A percentile compares a stretch with the other conserved stretches of the same genome.
phyloP scores from a whole-genome alignment of 2,797 vertebrate genomes.

The Alauda arvensis region DNA sequence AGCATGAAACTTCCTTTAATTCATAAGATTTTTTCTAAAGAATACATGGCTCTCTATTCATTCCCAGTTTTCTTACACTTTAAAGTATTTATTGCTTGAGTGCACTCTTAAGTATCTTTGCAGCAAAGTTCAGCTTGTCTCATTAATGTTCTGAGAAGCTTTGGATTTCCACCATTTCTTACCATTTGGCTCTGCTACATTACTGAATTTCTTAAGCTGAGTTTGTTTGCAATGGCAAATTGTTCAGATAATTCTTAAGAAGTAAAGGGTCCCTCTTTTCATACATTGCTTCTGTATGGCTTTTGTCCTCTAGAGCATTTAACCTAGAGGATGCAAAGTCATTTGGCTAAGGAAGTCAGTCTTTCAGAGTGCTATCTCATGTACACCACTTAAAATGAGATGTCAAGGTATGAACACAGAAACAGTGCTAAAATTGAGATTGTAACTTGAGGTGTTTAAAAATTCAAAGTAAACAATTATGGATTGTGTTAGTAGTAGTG shows the following conservation, averaged over 20 bases:
- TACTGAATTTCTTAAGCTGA: not conserved
- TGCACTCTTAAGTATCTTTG: not conserved
- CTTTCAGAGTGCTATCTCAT: not conserved
- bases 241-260: not conserved
- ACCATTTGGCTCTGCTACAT: accelerated
- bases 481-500: not conserved
- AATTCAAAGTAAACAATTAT: not conserved
- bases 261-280: not conserved
- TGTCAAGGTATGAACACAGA: not conserved
- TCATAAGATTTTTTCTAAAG: not conserved
- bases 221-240: not conserved
- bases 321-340: not conserved
- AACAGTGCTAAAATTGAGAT: not conserved
- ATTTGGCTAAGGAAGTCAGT: not conserved
- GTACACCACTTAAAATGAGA: not conserved
- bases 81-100: not conserved
- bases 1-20: not conserved
- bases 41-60: not conserved
- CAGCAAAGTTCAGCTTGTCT: not conserved
- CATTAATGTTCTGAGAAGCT: not conserved
- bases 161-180: not conserved
- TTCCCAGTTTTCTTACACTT: not conserved
- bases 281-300: not conserved
- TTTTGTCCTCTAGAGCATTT: not conserved
- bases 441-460: not conserved